Evolutionary conservation across 2,113 vertebrate genomes (phyloP).

Genomic region (Octodon degus): DNA sequence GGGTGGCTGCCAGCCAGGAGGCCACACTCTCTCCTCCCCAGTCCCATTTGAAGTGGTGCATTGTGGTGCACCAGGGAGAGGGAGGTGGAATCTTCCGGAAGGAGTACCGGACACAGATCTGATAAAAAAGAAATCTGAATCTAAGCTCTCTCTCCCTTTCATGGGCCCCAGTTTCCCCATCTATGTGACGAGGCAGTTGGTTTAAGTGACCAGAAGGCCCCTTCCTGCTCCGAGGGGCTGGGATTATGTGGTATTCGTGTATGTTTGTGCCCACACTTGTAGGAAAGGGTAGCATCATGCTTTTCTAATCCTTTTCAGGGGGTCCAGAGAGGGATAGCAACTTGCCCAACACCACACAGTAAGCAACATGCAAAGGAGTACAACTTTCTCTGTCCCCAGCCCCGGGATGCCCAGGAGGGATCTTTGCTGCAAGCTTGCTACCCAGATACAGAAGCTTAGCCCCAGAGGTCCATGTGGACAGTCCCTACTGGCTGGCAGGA

Average conservation of each 20-base stretch:
- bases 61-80: slow-evolving; percentile 63
- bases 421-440: not conserved
- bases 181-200: not conserved
- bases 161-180: slow-evolving; percentile 11
- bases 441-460: not conserved
- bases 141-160: not conserved
- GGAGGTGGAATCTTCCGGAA: slow-evolving; percentile 59
- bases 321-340: not conserved
- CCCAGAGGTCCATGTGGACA: not conserved
- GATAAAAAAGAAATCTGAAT: not conserved
- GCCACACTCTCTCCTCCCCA: slow-evolving; percentile 48
- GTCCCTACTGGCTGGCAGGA: not conserved
- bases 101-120: slow-evolving; percentile 13
- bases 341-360: not conserved
- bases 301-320: not conserved
- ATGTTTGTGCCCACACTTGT: not conserved
- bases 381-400: not conserved
- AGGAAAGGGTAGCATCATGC: not conserved
- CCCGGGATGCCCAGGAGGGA: accelerated
- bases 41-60: slow-evolving; percentile 71
- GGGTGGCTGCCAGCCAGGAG: slow-evolving; percentile 60
- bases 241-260: not conserved
- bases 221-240: not conserved
- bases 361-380: not conserved
- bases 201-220: not conserved